Evolutionary conservation across 2,113 vertebrate genomes (phyloP), one percentile per base, ranked within the genome.

Genomic region (Coreoperca whiteheadi): DNA sequence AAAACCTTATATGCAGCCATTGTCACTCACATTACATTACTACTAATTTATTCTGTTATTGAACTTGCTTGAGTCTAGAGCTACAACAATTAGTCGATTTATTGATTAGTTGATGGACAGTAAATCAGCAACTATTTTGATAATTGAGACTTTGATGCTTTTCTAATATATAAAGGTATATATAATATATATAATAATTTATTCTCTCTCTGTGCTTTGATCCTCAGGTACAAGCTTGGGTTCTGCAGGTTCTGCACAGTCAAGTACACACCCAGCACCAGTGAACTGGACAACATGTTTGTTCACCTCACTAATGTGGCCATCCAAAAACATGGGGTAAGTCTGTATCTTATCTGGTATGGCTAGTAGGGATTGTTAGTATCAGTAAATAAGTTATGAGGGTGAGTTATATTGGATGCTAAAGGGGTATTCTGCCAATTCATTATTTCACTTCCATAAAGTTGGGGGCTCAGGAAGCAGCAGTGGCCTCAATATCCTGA

Each of bases 161-260:
- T 28, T 67, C n/a, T 20, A 11, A 46, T 28, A 66, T 46, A 25
- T 66, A n/a, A n/a, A n/a, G n/a, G n/a, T n/a, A n/a, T n/a, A n/a
- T n/a, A n/a, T n/a, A n/a, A n/a, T n/a, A n/a, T n/a, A n/a, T n/a
- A n/a, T 7, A n/a, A 63, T 7, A 0, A 16, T 16, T 18, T 56
- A 7, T 18, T 12, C 18, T 43, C 8, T 37, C 7, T 79, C 12
- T 63, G 9, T 11, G 68, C 11, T 80, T 83, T 43, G 4, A 10
- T 70, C 72, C 10, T 48, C 75, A 99, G 98, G 97, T 99, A 99
- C 56, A 99, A 97, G 65, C 96, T 99, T 8, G 98, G 98, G 6
- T 99, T 99, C 87, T 99, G 98, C 81, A 95, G 98, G 7, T 99
- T 99, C 91, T 99, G 98, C 94, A 99, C 98, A 0, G 98, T 99